phyloP scores from a whole-genome alignment of 2,888 invertebrate genomes.

The Bugula neritina region DNA sequence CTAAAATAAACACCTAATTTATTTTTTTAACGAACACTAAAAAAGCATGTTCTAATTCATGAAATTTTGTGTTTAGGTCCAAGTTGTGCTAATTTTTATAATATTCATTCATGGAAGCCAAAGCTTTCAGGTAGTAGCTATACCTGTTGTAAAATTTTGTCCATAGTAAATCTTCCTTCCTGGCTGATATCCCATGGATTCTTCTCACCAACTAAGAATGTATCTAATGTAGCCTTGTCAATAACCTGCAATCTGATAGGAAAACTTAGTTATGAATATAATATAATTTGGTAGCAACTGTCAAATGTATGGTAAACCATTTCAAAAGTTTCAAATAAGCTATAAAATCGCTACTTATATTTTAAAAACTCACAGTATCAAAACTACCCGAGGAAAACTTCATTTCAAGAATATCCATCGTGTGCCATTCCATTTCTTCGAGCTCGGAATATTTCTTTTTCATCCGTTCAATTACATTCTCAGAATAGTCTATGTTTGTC shows the following conservation, averaged over 20 bases:
- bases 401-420: slow-evolving; percentile 52
- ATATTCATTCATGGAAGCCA: no score
- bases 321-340: no score
- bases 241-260: slow-evolving; percentile 33
- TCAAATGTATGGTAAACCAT: no score
- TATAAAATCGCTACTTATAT: no score
- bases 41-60: no score
- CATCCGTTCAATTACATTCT: slow-evolving; percentile 52
- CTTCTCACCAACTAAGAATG: slow-evolving; percentile 52
- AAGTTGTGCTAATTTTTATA: no score
- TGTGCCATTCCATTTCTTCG: slow-evolving; percentile 52
- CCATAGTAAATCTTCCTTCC: slow-evolving; percentile 37
- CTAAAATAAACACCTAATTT: no score
- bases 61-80: no score
- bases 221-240: slow-evolving; percentile 56
- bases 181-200: slow-evolving; percentile 49
- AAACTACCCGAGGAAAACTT: slow-evolving; percentile 42
- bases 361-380: slow-evolving; percentile 51
- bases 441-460: slow-evolving; percentile 36
- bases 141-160: slow-evolving; percentile 44
- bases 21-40: no score
- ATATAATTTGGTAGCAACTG: no score
- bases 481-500: slow-evolving; percentile 55
- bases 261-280: not conserved
- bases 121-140: no score